Percentiles rank a stretch among this genome's conserved stretches.
Conservation (phyloP, 1,140 invertebrate genomes). For the Matsumurasca onukii region DNA sequence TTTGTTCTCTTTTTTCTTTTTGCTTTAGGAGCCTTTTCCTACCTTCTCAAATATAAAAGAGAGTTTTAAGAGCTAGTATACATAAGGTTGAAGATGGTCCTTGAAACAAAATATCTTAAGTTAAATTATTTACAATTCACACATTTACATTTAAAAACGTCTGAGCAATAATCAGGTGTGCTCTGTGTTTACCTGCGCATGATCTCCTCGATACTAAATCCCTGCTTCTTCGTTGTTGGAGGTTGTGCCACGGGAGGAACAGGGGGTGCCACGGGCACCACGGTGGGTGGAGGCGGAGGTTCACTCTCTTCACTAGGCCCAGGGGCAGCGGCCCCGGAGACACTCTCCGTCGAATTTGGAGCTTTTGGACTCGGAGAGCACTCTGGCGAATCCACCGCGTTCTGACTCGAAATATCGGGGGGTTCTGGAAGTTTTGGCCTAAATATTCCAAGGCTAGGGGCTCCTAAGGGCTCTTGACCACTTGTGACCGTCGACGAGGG, state of each 20-base stretch:
- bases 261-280: constrained; percentile 22
- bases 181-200: constrained; percentile 52
- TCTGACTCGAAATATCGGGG: constrained; percentile 28
- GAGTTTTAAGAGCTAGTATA: no score
- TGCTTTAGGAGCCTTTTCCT: no score
- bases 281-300: constrained; percentile 15
- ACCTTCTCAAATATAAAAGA: no score
- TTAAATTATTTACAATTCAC: no score
- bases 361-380: neutral
- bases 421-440: constrained; percentile 32
- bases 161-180: constrained; percentile 16
- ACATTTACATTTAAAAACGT: no score
- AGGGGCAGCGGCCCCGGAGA: neutral
- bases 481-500: constrained; percentile 28
- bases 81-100: no score
- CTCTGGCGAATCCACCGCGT: neutral
- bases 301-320: neutral
- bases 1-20: no score
- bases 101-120: no score
- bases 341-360: neutral
- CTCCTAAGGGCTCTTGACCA: constrained; percentile 10
- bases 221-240: constrained; percentile 53
- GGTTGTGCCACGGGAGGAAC: constrained; percentile 40
- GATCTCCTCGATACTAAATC: constrained; percentile 80
- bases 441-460: constrained; percentile 31